These are phyloP conservation scores for Anoplolepis gracilipes DNA, from an alignment of 1,140 invertebrate genomes.

Conservation along the genomic window DNA sequence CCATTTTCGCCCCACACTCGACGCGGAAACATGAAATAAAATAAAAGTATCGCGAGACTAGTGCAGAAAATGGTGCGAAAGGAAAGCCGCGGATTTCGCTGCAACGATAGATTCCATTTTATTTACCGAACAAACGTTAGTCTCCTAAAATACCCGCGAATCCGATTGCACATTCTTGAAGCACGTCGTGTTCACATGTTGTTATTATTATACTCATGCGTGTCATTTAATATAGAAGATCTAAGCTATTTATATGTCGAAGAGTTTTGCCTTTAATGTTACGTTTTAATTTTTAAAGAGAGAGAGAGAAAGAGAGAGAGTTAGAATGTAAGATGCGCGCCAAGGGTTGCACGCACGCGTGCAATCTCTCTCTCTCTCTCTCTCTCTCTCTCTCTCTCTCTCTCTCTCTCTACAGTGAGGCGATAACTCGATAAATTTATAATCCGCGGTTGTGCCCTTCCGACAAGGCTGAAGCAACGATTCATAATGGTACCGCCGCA, in stretches of 20 bases:
- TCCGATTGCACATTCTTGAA: constrained; percentile 11
- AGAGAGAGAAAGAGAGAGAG: neutral
- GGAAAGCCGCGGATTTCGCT: neutral
- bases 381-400: constrained; percentile 65
- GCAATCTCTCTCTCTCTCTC: constrained; percentile 67
- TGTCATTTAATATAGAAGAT: neutral
- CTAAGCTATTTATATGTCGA: neutral
- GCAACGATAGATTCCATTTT: constrained; percentile 7
- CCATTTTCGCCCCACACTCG: constrained; percentile 23
- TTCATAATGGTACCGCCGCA: constrained; percentile 77
- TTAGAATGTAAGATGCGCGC: neutral
- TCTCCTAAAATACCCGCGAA: constrained; percentile 8
- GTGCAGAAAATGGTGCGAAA: neutral
- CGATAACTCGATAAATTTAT: constrained; percentile 77
- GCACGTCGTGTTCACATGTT: too few species aligned
- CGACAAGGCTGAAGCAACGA: constrained; percentile 64
- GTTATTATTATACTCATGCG: neutral
- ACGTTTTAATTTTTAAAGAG: neutral
- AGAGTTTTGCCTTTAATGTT: neutral
- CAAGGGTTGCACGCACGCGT: constrained; percentile 26
- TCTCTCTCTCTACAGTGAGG: constrained; percentile 59
- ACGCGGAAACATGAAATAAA: constrained; percentile 12
- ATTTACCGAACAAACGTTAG: constrained; percentile 28
- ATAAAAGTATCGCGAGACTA: neutral
- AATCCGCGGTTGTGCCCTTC: constrained; percentile 65